Base-by-base conservation (phyloP, 2,888 invertebrate species). In the Sipha maydis region DNA sequence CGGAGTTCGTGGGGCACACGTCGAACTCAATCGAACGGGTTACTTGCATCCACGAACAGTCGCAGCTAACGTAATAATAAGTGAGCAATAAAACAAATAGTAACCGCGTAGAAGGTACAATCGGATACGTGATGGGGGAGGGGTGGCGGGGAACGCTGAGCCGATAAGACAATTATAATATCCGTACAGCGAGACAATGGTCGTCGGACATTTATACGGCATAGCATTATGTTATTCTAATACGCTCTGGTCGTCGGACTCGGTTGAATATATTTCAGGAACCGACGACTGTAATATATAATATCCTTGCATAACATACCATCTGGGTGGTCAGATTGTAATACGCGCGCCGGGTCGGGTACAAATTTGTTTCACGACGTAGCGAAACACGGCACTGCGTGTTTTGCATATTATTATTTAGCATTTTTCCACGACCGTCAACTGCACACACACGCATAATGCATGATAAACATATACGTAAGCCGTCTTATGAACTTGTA, bases 281-380 rank as follows among this genome's bases (percentile, higher is more conserved):
- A 19, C 21, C 69, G 69, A 31, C 69, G 69, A 69, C 69, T 14
- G 9, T 69, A 28, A n/a, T 67, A 67, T 19, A 67, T 25, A n/a
- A 2, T 67, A 67, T 67, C 56, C 56, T 56, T 21, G 28, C 48
- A 31, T 28, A 28, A n/a, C 48, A 21, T n/a, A 34, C 86, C 69
- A 14, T 79, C 86, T 86, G 86, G 86, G 86, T 86, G 86, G 86
- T 86, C 86, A 80, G 48, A 86, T 86, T 79, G 38, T 61, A 31
- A 54, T 78, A 14, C 78, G 78, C 28, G 3, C 54, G 56, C 48
- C 85, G 79, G 54, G 69, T 78, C 78, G 28, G 56, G 38, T 86
- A 86, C 86, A 86, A 86, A 86, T 86, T 86, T 73, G 86, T 86
- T 86, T 86, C 86, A 79, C 79, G 71, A 71, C 34, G 83, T 61